A percentile compares a stretch with the other conserved stretches of the same genome.
Conservation (phyloP, 2,888 invertebrate species). For the Ochlodes sylvanus region DNA sequence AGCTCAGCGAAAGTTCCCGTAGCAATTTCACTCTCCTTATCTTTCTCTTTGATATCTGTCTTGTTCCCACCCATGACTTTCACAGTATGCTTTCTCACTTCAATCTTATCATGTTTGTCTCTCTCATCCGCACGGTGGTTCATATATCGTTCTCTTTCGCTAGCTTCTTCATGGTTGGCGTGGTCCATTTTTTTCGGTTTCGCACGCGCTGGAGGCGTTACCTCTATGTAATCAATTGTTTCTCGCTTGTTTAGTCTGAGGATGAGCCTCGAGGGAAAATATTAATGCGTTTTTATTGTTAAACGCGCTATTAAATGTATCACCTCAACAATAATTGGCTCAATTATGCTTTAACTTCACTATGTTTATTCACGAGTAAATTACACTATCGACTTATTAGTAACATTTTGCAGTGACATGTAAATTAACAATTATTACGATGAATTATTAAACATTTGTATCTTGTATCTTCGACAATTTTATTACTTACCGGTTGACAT, state of each 20-base stretch:
- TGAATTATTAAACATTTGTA: slow-evolving; percentile 22
- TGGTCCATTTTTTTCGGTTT: slow-evolving; percentile 71
- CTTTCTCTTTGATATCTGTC: slow-evolving; percentile 67
- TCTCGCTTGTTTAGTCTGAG: slow-evolving; percentile 48
- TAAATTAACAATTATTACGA: slow-evolving; percentile 35
- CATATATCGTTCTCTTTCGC: slow-evolving; percentile 58
- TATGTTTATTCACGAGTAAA: slow-evolving; percentile 31
- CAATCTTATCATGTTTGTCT: slow-evolving; percentile 56
- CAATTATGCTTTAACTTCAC: slow-evolving; percentile 40
- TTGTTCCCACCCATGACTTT: slow-evolving; percentile 53
- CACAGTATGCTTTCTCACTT: slow-evolving; percentile 52
- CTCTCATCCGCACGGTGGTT: slow-evolving; percentile 52
- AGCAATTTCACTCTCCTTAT: slow-evolving; percentile 79
- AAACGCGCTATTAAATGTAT: slow-evolving; percentile 38
- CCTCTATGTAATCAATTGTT: slow-evolving; percentile 73
- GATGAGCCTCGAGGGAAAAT: slow-evolving; percentile 42
- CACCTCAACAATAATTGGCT: slow-evolving; percentile 38
- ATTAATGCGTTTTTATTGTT: slow-evolving; percentile 39
- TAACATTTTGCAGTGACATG: slow-evolving; percentile 33
- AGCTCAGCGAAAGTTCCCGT: slow-evolving; percentile 81
- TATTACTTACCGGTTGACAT: slow-evolving; percentile 21
- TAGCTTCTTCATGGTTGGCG: slow-evolving; percentile 67
- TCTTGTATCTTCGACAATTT: slow-evolving; percentile 22
- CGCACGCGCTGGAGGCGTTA: slow-evolving; percentile 72
- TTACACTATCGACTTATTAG: slow-evolving; percentile 22